Evolutionary conservation across 2,888 invertebrate species (phyloP).

Genomic region (Tachina lurida): DNA sequence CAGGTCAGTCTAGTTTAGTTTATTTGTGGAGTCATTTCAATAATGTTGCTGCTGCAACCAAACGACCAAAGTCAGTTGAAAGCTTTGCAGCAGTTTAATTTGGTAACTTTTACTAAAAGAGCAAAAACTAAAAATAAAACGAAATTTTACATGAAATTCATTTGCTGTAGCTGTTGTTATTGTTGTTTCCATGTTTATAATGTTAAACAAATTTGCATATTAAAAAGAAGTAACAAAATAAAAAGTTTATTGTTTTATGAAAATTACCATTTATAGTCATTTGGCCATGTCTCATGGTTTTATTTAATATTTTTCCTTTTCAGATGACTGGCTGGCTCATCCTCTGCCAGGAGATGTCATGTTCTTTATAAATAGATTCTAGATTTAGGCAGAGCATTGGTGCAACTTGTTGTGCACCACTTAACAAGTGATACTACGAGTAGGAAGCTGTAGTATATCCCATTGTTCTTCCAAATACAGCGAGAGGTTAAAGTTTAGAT

Average conservation of each 20-base stretch:
- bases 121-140: slow-evolving; percentile 1
- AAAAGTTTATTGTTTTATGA: slow-evolving; percentile 66
- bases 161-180: slow-evolving; percentile 35
- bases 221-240: slow-evolving; percentile 22
- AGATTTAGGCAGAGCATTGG: not conserved
- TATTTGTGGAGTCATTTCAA: slow-evolving; percentile 25
- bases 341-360: slow-evolving; percentile 13
- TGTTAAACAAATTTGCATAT: slow-evolving; percentile 69
- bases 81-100: slow-evolving; percentile 39
- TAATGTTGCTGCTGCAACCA: slow-evolving; percentile 34
- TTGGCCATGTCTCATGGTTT: slow-evolving; percentile 15
- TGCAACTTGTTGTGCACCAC: slow-evolving; percentile 34
- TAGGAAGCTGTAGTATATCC: slow-evolving; percentile 28
- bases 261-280: slow-evolving; percentile 56
- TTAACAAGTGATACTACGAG: slow-evolving; percentile 21
- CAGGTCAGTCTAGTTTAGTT: slow-evolving; percentile 45
- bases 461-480: slow-evolving; percentile 20
- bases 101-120: slow-evolving; percentile 7
- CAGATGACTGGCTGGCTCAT: not conserved
- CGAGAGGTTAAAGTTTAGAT: slow-evolving; percentile 65
- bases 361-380: slow-evolving; percentile 21
- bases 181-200: not conserved
- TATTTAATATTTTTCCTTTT: slow-evolving; percentile 2
- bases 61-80: not conserved
- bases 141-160: slow-evolving; percentile 26